Base-by-base conservation (phyloP, 2,113 vertebrate genomes). In the Perca schrenkii region DNA sequence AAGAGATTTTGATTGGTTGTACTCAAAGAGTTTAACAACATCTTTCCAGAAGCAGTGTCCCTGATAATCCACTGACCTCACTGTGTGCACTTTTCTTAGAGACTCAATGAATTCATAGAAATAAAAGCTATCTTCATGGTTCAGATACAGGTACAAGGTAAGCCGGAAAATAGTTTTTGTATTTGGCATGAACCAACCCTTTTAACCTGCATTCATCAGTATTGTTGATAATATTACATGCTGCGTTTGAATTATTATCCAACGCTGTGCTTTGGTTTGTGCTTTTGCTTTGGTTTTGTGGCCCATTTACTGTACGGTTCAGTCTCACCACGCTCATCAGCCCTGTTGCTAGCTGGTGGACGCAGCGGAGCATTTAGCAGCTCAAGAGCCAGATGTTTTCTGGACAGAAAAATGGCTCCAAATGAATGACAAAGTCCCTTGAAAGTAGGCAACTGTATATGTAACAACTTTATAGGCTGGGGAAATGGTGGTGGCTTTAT, bases 1-100 rank as follows among this genome's bases (percentile, higher is more conserved):
- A 67, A 63, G 74, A 68, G 82, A 64, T 78, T 82, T 43, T 60
- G 10, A 74, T 70, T 70, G 71, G 84, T 66, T 22, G 2, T 64
- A 61, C 54, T 66, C 52, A 60, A 34, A 60, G 28, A 65, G 25
- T 19, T 21, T 77, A 67, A 34, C 17, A n/a, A 58, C 49, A 62
- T 31, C 25, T 56, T 36, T 62, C n/a, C 49, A 62, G 22, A 72
- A 54, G 54, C 58, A 34, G 49, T 50, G 71, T 25, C 47, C 40
- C 63, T 79, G 80, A 64, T 57, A 71, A 61, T 82, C 36, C 75
- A 61, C 46, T 22, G 17, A 46, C 76, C 17, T 54, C 4, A 16
- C 28, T 36, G 50, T 14, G 28, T 49, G 31, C 49, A 16, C 36
- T 28, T 71, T 54, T 65, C 36, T 8, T 2, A 49, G 11, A 13